Base-by-base conservation (phyloP, 2,888 invertebrate genomes). In the Neoaliturus tenellus region DNA sequence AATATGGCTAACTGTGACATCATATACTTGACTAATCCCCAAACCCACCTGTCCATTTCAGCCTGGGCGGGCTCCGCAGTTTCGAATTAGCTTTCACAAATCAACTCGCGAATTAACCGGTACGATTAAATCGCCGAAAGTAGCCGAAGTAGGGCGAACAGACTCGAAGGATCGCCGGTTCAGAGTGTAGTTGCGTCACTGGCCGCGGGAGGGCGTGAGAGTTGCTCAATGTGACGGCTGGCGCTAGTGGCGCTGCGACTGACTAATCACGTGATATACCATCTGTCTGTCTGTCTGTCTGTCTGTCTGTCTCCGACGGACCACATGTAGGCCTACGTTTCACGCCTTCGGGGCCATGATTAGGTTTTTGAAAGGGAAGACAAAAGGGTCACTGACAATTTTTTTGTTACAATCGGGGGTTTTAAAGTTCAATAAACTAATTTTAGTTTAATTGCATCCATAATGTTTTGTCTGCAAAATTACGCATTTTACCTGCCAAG, bases 211-310 rank as follows among this genome's bases (percentile, higher is more conserved):
- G 55, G 39, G 58, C 17, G 58, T 8, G 23, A 58, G 48, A n/a
- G 62, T 62, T 62, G 62, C 62, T 28, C 62, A 62, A 62, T 62
- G 62, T 62, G 31, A 62, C 62, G 31, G 28, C 31, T 28, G 20
- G 62, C 23, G 23, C 62, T 28, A 28, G 28, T 28, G 58, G 58
- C 4, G 58, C 58, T 25, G 25, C 48, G 39, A 51, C 51, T 10
- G 20, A 20, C 51, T 20, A 20, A 51, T 23, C 51, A 51, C 51
- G 51, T 51, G 51, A 51, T 51, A 23, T 51, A 51, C n/a, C 20
- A 51, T 51, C 51, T 51, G 23, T 23, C 44, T 14, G 44, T 44
- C 44, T 44, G 48, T 48, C 6, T 14, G 48, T 48, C 48, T 48
- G 48, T 8, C 5, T 48, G 48, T 48, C 48, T 6, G 55, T 55